Evolutionary conservation across 2,888 invertebrate species (phyloP).

Genomic region (Caenorhabditis zanzibari): DNA sequence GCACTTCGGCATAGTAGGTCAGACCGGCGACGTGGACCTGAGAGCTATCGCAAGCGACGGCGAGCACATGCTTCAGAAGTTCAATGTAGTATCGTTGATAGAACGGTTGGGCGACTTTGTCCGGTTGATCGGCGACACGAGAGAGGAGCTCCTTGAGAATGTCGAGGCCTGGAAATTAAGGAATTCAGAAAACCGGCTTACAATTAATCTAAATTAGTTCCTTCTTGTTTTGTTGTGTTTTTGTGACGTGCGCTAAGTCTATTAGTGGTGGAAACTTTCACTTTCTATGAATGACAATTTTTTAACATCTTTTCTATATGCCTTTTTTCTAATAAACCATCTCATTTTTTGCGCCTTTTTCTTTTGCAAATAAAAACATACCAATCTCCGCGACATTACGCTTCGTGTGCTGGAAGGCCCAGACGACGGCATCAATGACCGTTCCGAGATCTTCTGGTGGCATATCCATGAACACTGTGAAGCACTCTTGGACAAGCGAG

Average conservation of each 20-base stretch:
- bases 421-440: slow-evolving; percentile 98
- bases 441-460: slow-evolving; percentile 88
- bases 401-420: slow-evolving; percentile 99
- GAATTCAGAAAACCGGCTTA: slow-evolving; percentile 25
- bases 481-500: slow-evolving; percentile 87
- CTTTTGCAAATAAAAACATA: slow-evolving; percentile 56
- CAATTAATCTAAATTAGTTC: slow-evolving; percentile 22
- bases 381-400: slow-evolving; percentile 98
- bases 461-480: slow-evolving; percentile 73
- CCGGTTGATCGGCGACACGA: slow-evolving; percentile 88
- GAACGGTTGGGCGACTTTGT: slow-evolving; percentile 90
- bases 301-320: background rate
- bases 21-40: slow-evolving; percentile 86
- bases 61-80: slow-evolving; percentile 98
- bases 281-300: slow-evolving; percentile 12
- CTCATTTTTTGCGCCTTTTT: background rate
- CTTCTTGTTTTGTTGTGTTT: slow-evolving; percentile 1
- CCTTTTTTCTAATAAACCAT: background rate
- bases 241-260: slow-evolving; percentile 27
- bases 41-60: slow-evolving; percentile 98
- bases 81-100: slow-evolving; percentile 98
- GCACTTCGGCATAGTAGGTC: slow-evolving; percentile 96
- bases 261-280: slow-evolving; percentile 37
- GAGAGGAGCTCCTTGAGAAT: slow-evolving; percentile 93
- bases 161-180: slow-evolving; percentile 84